A percentile compares a stretch with the other conserved stretches of the same genome.
Evolutionary conservation across 2,113 vertebrate genomes (phyloP).

Genomic region (Charadrius vociferus): DNA sequence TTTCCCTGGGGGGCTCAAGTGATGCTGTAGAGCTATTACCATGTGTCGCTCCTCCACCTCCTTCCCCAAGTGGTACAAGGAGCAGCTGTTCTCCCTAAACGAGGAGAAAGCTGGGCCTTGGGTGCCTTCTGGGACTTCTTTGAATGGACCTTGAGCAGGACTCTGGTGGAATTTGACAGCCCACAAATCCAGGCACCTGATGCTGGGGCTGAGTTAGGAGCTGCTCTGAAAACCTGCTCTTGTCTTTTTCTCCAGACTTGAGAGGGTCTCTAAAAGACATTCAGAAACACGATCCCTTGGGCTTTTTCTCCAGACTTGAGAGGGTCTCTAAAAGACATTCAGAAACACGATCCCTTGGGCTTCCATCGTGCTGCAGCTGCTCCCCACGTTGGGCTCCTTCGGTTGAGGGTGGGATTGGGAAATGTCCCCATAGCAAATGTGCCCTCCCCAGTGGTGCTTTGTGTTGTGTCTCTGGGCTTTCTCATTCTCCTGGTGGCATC

Average conservation of each 20-base stretch:
- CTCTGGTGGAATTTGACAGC: neutral
- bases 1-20: neutral
- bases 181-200: neutral
- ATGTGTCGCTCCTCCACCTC: accelerated
- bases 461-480: neutral
- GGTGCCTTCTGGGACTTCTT: neutral
- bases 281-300: neutral
- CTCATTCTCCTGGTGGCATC: neutral
- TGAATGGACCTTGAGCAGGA: neutral
- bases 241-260: neutral
- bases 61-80: neutral
- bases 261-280: neutral
- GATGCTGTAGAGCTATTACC: neutral
- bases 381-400: neutral
- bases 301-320: neutral
- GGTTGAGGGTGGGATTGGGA: neutral
- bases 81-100: neutral
- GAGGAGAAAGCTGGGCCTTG: neutral
- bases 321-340: neutral
- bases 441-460: neutral
- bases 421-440: neutral
- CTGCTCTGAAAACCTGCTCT: neutral
- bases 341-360: neutral
- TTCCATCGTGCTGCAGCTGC: neutral
- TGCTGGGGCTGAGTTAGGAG: neutral